phyloP scores from a whole-genome alignment of 2,797 vertebrate species.

The Oophaga sylvatica region DNA sequence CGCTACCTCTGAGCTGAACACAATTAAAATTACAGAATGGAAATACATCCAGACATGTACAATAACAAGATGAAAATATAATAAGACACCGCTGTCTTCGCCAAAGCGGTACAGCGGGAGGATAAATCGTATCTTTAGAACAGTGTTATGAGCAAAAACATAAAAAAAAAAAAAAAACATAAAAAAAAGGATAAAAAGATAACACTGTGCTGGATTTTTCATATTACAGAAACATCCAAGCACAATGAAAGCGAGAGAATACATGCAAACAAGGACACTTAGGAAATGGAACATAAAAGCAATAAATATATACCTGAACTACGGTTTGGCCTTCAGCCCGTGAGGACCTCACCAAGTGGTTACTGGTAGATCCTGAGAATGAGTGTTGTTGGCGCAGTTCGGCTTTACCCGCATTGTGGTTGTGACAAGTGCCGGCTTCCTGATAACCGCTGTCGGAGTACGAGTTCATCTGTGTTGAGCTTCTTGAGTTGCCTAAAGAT shows the following conservation, averaged over 20 bases:
- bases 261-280: not conserved
- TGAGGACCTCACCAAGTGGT: slow-evolving; percentile 81
- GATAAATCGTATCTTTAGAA: slow-evolving; percentile 1
- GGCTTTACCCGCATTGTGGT: slow-evolving; percentile 83
- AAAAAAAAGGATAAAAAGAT: not conserved
- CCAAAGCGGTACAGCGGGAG: not conserved
- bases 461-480: slow-evolving; percentile 97
- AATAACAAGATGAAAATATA: not conserved
- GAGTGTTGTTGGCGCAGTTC: slow-evolving; percentile 88
- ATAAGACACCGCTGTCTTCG: not conserved
- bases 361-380: slow-evolving; percentile 77
- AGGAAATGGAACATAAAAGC: not conserved
- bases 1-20: not conserved
- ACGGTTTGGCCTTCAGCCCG: slow-evolving; percentile 92
- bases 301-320: slow-evolving; percentile 81
- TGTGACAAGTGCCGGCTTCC: slow-evolving; percentile 90
- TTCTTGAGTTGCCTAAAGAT: slow-evolving; percentile 91
- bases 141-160: slow-evolving; percentile 5
- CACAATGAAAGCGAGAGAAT: not conserved
- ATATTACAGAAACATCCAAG: not conserved
- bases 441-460: slow-evolving; percentile 98
- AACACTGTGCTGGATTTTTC: too few species aligned
- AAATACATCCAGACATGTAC: not conserved
- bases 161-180: not conserved
- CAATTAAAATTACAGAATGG: not conserved